A percentile compares a stretch with the other conserved stretches of the same genome.
These are phyloP conservation scores for Drosophila bunnanda DNA, from an alignment of 2,888 invertebrate genomes.

Conservation along the genomic window DNA sequence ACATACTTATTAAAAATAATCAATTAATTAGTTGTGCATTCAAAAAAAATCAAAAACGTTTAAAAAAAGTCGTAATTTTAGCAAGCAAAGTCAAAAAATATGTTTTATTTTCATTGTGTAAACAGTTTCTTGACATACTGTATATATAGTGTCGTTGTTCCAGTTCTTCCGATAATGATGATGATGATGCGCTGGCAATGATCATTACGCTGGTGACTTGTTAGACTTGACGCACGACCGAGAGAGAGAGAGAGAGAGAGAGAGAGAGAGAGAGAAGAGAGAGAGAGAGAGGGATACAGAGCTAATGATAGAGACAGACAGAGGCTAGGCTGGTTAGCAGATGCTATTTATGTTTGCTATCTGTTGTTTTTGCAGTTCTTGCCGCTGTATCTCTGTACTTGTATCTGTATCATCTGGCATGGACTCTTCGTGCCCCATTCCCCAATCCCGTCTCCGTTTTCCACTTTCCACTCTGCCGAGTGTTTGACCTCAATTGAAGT, in stretches of 20 bases:
- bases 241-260: slow-evolving; percentile 10
- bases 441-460: slow-evolving; percentile 9
- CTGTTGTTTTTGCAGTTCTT: slow-evolving; percentile 40
- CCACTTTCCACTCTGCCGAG: slow-evolving; percentile 45
- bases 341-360: slow-evolving; percentile 36
- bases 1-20: too few species aligned
- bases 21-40: too few species aligned
- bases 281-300: slow-evolving; percentile 1
- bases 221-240: slow-evolving; percentile 68
- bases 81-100: too few species aligned
- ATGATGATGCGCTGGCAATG: slow-evolving; percentile 18
- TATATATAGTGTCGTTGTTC: slow-evolving; percentile 58
- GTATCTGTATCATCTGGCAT: slow-evolving; percentile 50
- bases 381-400: slow-evolving; percentile 12
- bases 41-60: too few species aligned
- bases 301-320: slow-evolving; percentile 3
- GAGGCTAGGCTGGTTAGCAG: slow-evolving; percentile 18
- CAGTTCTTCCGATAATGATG: slow-evolving; percentile 60
- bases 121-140: too few species aligned
- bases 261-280: slow-evolving; percentile 9
- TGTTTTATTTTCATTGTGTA: too few species aligned
- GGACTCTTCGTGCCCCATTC: slow-evolving; percentile 16
- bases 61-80: too few species aligned
- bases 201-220: slow-evolving; percentile 61
- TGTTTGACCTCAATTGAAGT: slow-evolving; percentile 76